Evolutionary conservation across 2,888 invertebrate genomes (phyloP).

Genomic region (Tenthredo notha): DNA sequence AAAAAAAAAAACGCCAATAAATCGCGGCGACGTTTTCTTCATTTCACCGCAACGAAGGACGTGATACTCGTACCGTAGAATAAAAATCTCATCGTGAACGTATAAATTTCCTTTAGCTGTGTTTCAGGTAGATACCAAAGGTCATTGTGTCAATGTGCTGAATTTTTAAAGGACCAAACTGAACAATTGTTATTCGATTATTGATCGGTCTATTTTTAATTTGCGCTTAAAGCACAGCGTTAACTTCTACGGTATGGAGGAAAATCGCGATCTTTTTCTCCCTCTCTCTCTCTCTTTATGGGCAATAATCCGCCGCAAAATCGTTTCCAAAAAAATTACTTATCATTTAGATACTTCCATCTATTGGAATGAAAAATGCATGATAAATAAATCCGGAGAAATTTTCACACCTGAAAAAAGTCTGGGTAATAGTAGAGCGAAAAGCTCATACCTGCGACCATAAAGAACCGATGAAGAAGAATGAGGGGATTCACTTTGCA

Average conservation of each 20-base stretch:
- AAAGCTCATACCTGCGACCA: neutral
- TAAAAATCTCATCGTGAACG: neutral
- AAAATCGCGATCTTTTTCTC: neutral
- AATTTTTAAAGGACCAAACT: neutral
- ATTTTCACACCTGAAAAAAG: neutral
- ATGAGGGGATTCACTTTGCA: neutral
- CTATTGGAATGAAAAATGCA: neutral
- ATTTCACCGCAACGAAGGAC: neutral
- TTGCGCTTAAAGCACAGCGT: neutral
- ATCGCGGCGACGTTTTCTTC: neutral
- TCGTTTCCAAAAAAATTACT: too few species aligned
- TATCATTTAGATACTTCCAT: neutral
- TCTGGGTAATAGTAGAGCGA: neutral
- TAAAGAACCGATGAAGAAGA: neutral
- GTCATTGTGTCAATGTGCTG: neutral
- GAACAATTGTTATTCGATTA: constrained; percentile 4
- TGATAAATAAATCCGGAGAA: neutral
- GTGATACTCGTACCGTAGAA: neutral
- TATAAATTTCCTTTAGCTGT: neutral
- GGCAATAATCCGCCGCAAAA: neutral
- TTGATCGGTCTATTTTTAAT: constrained; percentile 26
- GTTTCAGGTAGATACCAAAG: neutral
- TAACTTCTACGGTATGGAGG: neutral
- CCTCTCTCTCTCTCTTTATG: neutral
- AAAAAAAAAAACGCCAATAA: neutral